These are phyloP conservation scores for Caenorhabditis tropicalis DNA, from an alignment of 1,140 invertebrate species.

Conservation along the genomic window DNA sequence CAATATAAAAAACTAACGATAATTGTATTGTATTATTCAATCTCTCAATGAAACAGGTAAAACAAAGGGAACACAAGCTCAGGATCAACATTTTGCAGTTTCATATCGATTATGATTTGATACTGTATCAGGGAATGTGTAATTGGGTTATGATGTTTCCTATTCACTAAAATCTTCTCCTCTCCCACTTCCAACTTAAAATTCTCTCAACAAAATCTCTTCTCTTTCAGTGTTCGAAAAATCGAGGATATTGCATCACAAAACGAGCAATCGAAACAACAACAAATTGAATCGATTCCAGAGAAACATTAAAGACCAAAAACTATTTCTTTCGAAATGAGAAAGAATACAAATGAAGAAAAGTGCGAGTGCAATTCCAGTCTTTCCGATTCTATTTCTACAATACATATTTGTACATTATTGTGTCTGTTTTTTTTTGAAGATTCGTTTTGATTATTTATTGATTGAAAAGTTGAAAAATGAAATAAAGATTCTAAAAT, in stretches of 20 bases:
- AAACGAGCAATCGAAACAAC: constrained; percentile 16
- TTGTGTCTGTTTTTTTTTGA: not conserved
- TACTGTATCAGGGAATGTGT: too few species aligned
- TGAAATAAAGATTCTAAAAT: not conserved
- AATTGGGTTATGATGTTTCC: too few species aligned
- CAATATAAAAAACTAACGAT: too few species aligned
- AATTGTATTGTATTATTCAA: too few species aligned
- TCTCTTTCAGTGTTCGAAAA: constrained; percentile 44
- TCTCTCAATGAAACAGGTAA: too few species aligned
- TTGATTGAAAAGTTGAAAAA: not conserved
- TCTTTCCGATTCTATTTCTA: not conserved
- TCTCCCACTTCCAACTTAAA: constrained; percentile 7
- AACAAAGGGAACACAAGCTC: too few species aligned
- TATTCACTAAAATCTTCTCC: not conserved
- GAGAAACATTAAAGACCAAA: not conserved
- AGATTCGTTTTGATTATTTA: not conserved
- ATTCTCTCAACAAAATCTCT: too few species aligned
- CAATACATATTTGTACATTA: constrained; percentile 3
- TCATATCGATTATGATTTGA: too few species aligned
- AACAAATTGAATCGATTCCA: not conserved
- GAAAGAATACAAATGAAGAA: not conserved
- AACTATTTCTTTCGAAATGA: not conserved
- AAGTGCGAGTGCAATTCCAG: constrained; percentile 32
- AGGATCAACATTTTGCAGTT: too few species aligned
- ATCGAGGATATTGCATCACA: constrained; percentile 6